Conservation (phyloP, 2,888 invertebrate genomes). For the Subacronicta megacephala region DNA sequence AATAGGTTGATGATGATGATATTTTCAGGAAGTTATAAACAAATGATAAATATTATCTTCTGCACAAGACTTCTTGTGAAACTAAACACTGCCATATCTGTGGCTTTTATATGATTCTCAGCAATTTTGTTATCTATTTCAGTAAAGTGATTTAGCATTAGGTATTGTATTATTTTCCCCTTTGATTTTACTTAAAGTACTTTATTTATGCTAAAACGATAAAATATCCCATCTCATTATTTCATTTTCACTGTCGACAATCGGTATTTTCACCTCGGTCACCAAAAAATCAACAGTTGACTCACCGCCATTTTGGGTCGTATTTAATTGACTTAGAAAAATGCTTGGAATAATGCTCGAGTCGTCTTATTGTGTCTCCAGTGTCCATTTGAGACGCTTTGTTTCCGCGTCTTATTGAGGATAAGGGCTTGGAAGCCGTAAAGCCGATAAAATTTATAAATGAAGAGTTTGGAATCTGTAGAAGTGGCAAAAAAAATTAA, state of each 20-base stretch:
- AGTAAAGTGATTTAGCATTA: no score
- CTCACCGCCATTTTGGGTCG: constrained; percentile 70
- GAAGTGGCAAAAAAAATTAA: constrained; percentile 5
- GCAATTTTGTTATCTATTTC: no score
- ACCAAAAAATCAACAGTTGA: constrained; percentile 49
- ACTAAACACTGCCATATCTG: no score
- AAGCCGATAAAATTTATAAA: constrained; percentile 32
- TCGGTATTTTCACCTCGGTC: constrained; percentile 31
- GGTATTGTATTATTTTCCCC: no score
- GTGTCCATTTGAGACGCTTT: constrained; percentile 65
- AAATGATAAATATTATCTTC: no score
- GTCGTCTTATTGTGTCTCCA: constrained; percentile 68
- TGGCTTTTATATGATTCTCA: no score
- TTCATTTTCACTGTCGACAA: constrained; percentile 24
- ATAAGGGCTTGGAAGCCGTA: constrained; percentile 20
- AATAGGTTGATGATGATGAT: no score
- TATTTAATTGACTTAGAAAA: constrained; percentile 85
- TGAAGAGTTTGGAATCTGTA: constrained; percentile 9
- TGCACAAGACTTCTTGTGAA: no score
- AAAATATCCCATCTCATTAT: constrained; percentile 7
- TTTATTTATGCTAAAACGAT: no score
- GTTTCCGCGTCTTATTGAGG: constrained; percentile 71
- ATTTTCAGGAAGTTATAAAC: no score
- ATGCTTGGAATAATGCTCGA: constrained; percentile 64
- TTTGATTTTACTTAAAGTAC: no score